Evolutionary conservation across 2,888 invertebrate species (phyloP).

Genomic region (Phymatocera aterrima): DNA sequence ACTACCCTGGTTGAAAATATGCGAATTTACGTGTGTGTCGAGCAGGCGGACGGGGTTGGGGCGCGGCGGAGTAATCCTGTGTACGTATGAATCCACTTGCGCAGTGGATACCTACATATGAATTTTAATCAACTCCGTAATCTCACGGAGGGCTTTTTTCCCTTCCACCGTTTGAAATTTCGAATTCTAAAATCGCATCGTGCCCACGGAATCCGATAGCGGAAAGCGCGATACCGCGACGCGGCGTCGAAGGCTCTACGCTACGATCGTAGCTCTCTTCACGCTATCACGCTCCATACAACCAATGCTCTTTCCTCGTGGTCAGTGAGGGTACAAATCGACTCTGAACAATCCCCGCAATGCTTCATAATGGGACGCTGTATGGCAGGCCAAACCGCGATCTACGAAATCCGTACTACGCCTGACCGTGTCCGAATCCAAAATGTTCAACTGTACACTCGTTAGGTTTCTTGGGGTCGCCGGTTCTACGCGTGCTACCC

Average conservation of each 20-base stretch:
- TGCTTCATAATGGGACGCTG: conserved; percentile 71
- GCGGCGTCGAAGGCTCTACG: neutral
- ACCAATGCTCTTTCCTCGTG: conserved; percentile 19
- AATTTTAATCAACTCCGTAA: conserved; percentile 36
- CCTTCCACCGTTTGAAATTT: neutral
- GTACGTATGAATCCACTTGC: too few relatives aligned
- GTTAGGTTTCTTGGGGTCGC: conserved; percentile 63
- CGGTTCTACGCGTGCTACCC: neutral
- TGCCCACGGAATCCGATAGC: too few relatives aligned
- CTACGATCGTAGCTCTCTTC: too few relatives aligned
- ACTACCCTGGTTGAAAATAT: conserved; percentile 33
- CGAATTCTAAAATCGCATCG: neutral
- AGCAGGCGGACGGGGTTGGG: neutral
- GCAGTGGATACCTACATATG: conserved; percentile 24
- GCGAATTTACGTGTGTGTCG: conserved; percentile 32
- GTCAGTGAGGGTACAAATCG: conserved; percentile 70
- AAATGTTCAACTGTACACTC: conserved; percentile 61
- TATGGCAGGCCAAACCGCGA: conserved; percentile 25
- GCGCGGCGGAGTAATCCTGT: neutral
- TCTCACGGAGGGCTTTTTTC: conserved; percentile 19
- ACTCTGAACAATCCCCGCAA: conserved; percentile 70
- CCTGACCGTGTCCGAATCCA: conserved; percentile 38
- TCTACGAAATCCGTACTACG: conserved; percentile 1
- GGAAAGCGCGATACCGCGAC: neutral
- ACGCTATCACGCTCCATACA: conserved; percentile 21